Evolutionary conservation across 2,797 vertebrate genomes (phyloP), one percentile per base, ranked within the genome.

Genomic region (Amblyopsis hoosieri): DNA sequence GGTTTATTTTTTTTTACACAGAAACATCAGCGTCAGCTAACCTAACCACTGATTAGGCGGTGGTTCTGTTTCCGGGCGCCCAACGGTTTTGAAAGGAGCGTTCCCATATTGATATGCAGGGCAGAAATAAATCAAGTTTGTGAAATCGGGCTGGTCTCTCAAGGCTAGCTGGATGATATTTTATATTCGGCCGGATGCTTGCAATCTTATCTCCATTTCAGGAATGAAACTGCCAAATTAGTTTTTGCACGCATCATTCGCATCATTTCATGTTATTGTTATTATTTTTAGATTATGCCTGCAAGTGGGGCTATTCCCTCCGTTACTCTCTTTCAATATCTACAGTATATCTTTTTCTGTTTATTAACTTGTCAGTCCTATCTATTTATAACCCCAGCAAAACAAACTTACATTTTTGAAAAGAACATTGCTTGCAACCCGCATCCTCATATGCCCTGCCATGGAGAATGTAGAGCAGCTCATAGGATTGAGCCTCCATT

Each of bases 201-300:
- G 23, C 23, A 23, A 23, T 23, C 23, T 23, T 23, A 23, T 23
- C 23, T 23, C 23, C 23, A 23, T 23, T 23, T 23, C 23, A 23
- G 23, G 23, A 23, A 23, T 23, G 37, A 37, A 37, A 37, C 9
- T 37, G 37, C 37, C 37, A 37, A 37, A 37, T 37, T 7, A 9
- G 6, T 37, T 6, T 37, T 37, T 37, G 37, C 4, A 9, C 9
- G 37, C 37, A 7, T 54, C 4, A 54, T 37, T 66, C 9, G 37
- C 37, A 7, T 54, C 4, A 54, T 37, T 66, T 54, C n/a, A 57
- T 45, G 5, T 13, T 7, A 23, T 37, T 23, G 5, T 59, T 33
- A 56, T 17, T 47, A 61, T 31, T 23, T 14, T 45, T 60, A 14
- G 5, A 31, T 66, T 51, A 29, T 37, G 46, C 45, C 15, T 52